Evolutionary conservation across 1,140 invertebrate genomes (phyloP), one percentile per base, ranked within the genome.

Genomic region (Aradophagus sp.): DNA sequence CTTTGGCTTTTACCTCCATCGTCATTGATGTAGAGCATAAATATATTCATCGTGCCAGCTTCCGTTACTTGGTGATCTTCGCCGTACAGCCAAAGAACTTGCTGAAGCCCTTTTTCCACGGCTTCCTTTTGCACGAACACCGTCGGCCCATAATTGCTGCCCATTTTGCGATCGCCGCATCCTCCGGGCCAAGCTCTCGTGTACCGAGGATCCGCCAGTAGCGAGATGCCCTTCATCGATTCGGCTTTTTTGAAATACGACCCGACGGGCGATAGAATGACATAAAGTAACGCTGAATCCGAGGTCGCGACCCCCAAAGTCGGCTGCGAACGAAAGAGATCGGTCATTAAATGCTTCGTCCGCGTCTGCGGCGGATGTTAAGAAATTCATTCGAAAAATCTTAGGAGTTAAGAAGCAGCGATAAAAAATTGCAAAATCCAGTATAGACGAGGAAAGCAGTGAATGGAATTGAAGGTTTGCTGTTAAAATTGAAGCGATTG

Each of bases 31-130:
- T 91, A 93, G 77, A 94, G 91, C 70, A 97, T 89, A 79, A 99
- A 99, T 36, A 99, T 91, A 78, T 99, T 99, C 98, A 99, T 99
- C 5, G 97, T 96, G 29, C 98, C 98, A 35, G 96, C 97, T 89
- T 99, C 98, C 0, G 98, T 99, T 1, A 99, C 76, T 80, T 97
- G 90, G 80, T 98, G 91, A 79, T 99, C 92, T 2, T 96, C 90
- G 5, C 97, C 98, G 84, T 93, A 99, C 3, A 99, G 86, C 98
- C 98, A 99, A 5, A 99, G 83, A 2, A 99, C 96, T 88, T 99
- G 98, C 75, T 99, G 96, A 45, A 95, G 91, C 2, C 95, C 95
- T 75, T 90, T 86, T 52, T 90, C 87, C 3, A 87, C 86, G 0
- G 98, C 98, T 70, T 92, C 86, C 68, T 91, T 91, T 84, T 94